Evolutionary conservation across 2,888 invertebrate species (phyloP).

Genomic region (Eutolmus rufibarbis): DNA sequence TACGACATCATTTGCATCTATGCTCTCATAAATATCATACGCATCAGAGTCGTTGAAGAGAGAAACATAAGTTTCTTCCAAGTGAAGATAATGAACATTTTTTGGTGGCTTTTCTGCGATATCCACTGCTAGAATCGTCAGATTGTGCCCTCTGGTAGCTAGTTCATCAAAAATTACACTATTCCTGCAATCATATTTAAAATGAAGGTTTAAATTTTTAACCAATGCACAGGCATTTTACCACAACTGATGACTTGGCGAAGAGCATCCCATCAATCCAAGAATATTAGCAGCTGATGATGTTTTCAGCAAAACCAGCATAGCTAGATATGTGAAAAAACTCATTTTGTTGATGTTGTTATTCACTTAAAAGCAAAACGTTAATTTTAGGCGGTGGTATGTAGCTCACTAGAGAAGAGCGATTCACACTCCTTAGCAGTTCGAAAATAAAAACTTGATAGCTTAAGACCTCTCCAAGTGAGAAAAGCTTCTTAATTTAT

Average conservation of each 20-base stretch:
- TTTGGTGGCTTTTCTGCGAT: conserved; percentile 7
- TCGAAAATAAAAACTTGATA: background rate
- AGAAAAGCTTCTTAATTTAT: background rate
- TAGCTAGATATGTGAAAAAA: background rate
- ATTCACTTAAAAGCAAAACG: background rate
- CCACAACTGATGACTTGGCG: conserved; percentile 43
- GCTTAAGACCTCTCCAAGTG: background rate
- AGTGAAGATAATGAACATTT: conserved; percentile 48
- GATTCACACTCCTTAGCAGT: background rate
- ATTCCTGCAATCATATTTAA: conserved; percentile 40
- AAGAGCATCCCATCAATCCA: conserved; percentile 30
- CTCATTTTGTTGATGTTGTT: background rate
- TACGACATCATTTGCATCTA: background rate
- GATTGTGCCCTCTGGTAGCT: conserved; percentile 48
- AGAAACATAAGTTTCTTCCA: conserved; percentile 41
- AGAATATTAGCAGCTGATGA: conserved; percentile 36
- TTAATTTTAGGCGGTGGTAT: background rate
- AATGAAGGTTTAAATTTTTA: background rate
- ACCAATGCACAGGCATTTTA: background rate
- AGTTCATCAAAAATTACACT: conserved; percentile 42
- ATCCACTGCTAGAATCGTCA: conserved; percentile 47
- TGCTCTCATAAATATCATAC: background rate
- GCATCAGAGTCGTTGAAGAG: background rate
- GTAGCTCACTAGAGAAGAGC: background rate
- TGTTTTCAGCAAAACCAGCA: background rate